phyloP scores from a whole-genome alignment of 2,888 invertebrate species.

The Caenorhabditis becei region DNA sequence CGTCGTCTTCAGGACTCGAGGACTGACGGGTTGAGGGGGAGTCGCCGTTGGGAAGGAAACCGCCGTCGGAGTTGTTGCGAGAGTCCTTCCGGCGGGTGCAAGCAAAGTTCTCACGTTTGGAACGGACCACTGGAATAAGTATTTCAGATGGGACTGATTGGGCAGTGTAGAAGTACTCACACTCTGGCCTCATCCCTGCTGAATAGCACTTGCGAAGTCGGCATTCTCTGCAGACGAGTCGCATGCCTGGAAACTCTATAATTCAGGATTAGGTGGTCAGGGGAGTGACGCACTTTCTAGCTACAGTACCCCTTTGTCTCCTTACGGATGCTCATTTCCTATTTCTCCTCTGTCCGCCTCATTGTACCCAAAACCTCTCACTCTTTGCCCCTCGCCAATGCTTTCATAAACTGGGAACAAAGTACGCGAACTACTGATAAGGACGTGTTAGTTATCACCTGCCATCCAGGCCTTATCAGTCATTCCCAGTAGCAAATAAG shows the following conservation, averaged over 20 bases:
- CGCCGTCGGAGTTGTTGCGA: conserved; percentile 20
- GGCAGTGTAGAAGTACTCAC: conserved; percentile 38
- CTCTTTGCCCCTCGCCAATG: conserved; percentile 13
- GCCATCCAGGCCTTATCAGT: not conserved
- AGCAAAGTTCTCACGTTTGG: conserved; percentile 49
- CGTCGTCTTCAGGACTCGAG: conserved; percentile 42
- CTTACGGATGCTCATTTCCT: not conserved
- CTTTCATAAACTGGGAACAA: conserved; percentile 18
- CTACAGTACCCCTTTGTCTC: not conserved
- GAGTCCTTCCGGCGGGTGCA: conserved; percentile 54
- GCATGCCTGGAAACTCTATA: conserved; percentile 63
- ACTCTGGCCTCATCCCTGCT: conserved; percentile 66
- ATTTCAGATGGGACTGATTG: not conserved
- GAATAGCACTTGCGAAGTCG: conserved; percentile 66
- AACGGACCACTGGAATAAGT: conserved; percentile 51
- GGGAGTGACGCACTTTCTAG: not conserved
- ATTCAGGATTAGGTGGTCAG: conserved; percentile 14
- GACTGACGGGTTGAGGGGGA: conserved; percentile 42
- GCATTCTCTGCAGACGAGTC: conserved; percentile 69
- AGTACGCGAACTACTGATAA: conserved; percentile 18
- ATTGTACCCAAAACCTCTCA: conserved; percentile 11
- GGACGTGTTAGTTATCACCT: conserved; percentile 6
- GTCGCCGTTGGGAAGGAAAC: conserved; percentile 6
- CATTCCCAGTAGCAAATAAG: too few relatives aligned
- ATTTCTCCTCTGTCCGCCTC: conserved; percentile 1